Evolutionary conservation across 2,797 vertebrate genomes (phyloP), one percentile per base, ranked within the genome.

Genomic region (Anabacerthia variegaticeps): DNA sequence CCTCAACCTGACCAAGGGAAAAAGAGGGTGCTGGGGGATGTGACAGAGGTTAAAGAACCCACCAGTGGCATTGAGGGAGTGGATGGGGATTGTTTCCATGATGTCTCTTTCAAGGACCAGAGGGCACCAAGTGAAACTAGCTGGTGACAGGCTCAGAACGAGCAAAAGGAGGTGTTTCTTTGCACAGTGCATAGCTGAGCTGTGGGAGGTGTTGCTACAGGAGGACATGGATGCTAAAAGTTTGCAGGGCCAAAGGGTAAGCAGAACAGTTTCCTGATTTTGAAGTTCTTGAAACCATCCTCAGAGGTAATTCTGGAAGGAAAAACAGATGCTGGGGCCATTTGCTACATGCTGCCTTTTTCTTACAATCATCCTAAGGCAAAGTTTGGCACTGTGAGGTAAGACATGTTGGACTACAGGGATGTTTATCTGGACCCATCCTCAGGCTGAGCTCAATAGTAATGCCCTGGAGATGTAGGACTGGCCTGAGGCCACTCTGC

Each of bases 111-210:
- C 65, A 46, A 73, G 28, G 36, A 46, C 27, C 51, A 37, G 77
- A 76, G 55, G 39, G 2, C 26, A 41, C 27, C 1, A 10, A 21
- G 4, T 8, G 56, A 28, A 69, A 46, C 59, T 32, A 34, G 22
- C 32, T 39, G 32, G 13, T 56, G 68, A 6, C 11, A n/a, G 68
- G 48, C 36, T 67, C 65, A 58, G 55, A 73, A 36, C 24, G n/a
- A 59, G 7, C 37, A 17, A 16, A 48, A 13, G 22, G 8, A 78
- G 18, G 8, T 7, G 51, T 46, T 66, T 23, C 37, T 73, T 34
- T 30, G 24, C 68, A 16, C 0, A 0, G 49, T 0, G 1, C 49
- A 7, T 2, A 43, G 49, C 54, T 88, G 54, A 72, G 32, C 44
- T 10, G 3, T 19, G 80, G 37, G 22, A 76, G 6, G 9, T 58